A percentile compares a stretch with the other conserved stretches of the same genome.
Evolutionary conservation across 1,140 invertebrate genomes (phyloP).

Genomic region (Daktulosphaira vitifoliae): DNA sequence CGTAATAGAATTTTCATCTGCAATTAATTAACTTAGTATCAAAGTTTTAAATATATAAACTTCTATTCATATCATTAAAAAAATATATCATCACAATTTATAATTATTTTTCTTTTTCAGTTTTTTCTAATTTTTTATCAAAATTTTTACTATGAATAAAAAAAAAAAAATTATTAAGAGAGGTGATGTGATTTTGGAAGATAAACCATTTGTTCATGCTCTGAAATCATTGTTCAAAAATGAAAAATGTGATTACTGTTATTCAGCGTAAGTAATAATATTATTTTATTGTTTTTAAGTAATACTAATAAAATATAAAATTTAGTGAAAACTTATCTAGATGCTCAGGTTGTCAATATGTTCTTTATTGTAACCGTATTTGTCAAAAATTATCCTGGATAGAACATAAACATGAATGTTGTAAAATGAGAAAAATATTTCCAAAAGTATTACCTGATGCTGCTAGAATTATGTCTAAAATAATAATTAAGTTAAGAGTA

Average conservation of each 20-base stretch:
- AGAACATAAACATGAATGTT: conserved; percentile 68
- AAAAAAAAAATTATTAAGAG: not conserved
- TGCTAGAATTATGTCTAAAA: conserved; percentile 59
- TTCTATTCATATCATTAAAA: too few relatives aligned
- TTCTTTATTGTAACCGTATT: conserved; percentile 62
- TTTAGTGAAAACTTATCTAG: conserved; percentile 58
- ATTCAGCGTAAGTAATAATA: conserved; percentile 48
- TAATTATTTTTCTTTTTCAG: too few relatives aligned
- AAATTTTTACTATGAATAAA: conserved; percentile 3
- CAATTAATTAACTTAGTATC: too few relatives aligned
- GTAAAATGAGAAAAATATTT: conserved; percentile 55
- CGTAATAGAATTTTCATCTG: too few relatives aligned
- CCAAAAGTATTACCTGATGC: conserved; percentile 62
- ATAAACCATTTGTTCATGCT: conserved; percentile 54
- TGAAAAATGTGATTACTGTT: conserved; percentile 54
- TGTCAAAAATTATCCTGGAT: conserved; percentile 69
- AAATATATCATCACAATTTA: too few relatives aligned
- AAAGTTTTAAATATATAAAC: too few relatives aligned
- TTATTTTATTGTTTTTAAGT: too few relatives aligned
- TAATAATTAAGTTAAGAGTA: conserved; percentile 57
- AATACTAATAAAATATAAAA: conserved; percentile 34
- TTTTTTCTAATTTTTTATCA: too few relatives aligned
- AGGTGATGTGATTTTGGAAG: conserved; percentile 37
- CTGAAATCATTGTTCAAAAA: conserved; percentile 50
- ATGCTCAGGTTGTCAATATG: conserved; percentile 70